Evolutionary conservation across 2,888 invertebrate genomes (phyloP), one percentile per base, ranked within the genome.

Genomic region (Eupithecia insigniata): DNA sequence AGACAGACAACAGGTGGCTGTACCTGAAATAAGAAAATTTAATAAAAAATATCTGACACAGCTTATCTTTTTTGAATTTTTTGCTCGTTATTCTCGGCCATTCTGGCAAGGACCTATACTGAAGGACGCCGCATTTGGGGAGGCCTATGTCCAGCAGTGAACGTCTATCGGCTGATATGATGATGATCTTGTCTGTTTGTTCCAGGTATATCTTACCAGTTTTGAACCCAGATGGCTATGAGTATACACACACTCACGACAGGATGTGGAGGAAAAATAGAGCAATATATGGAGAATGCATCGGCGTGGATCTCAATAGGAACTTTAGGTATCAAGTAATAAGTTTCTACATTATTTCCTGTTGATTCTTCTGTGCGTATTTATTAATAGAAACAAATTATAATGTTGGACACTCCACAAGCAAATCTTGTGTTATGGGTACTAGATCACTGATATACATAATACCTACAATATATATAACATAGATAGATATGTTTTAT

Each of bases 151-250:
- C 46, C 46, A 22, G 10, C 10, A 2, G 22, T n/a, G 8, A n/a
- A 46, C 7, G 0, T n/a, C 7, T 58, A n/a, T n/a, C n/a, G n/a
- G n/a, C n/a, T n/a, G n/a, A n/a, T n/a, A n/a, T n/a, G n/a, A n/a
- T n/a, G n/a, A n/a, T n/a, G n/a, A n/a, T n/a, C n/a, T n/a, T n/a
- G n/a, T n/a, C 22, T 55, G 16, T 30, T 46, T 22, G 39, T 2
- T 74, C 6, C 32, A 95, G 95, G 95, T 97, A 96, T 84, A 93
- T 97, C 69, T 92, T 97, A 14, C 97, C 97, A 14, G 95, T 97
- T 26, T 89, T 96, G 72, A 97, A 98, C 89, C 98, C 98, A 12
- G 97, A 98, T 86, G 98, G 98, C 2, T 99, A 99, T 86, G 98
- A 97, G 83, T 97, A 97, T 88, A 96, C 97, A 0, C 98, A 98